These are phyloP conservation scores for Catocala sponsa DNA, from an alignment of 2,888 invertebrate genomes.

Conservation along the genomic window DNA sequence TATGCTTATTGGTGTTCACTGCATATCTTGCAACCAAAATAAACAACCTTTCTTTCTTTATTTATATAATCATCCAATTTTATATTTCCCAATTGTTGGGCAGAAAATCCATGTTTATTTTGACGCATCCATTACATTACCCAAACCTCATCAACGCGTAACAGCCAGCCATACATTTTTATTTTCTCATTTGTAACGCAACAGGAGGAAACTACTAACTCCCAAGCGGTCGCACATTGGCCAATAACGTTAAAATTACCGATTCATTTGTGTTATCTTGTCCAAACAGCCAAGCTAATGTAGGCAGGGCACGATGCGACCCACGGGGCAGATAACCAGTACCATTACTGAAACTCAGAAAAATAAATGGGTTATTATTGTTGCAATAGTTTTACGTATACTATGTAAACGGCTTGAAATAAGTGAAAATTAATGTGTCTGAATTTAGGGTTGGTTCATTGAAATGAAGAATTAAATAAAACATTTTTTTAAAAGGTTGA, in stretches of 20 bases:
- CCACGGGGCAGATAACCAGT: slow-evolving; percentile 28
- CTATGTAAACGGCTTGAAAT: not conserved
- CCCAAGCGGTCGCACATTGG: slow-evolving; percentile 23
- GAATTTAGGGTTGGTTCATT: not conserved
- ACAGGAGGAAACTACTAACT: slow-evolving; percentile 10
- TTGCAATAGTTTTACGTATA: slow-evolving; percentile 31
- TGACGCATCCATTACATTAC: not conserved
- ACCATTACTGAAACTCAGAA: slow-evolving; percentile 36
- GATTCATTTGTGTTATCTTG: slow-evolving; percentile 47
- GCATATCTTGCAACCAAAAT: too few species aligned
- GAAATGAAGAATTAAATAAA: too few species aligned
- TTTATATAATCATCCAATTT: too few species aligned
- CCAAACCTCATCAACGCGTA: slow-evolving; percentile 10
- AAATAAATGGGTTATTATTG: slow-evolving; percentile 42
- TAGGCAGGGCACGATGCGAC: slow-evolving; percentile 33
- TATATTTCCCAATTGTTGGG: too few species aligned
- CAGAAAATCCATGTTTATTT: too few species aligned
- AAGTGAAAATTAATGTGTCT: not conserved
- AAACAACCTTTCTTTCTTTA: too few species aligned
- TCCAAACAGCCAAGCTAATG: slow-evolving; percentile 40
- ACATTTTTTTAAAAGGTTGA: too few species aligned
- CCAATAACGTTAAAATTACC: slow-evolving; percentile 39
- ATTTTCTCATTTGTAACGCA: slow-evolving; percentile 16
- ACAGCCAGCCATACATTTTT: slow-evolving; percentile 15
- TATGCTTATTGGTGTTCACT: too few species aligned